Evolutionary conservation across 2,797 vertebrate species (phyloP).

Genomic region (Sebastes cheni): DNA sequence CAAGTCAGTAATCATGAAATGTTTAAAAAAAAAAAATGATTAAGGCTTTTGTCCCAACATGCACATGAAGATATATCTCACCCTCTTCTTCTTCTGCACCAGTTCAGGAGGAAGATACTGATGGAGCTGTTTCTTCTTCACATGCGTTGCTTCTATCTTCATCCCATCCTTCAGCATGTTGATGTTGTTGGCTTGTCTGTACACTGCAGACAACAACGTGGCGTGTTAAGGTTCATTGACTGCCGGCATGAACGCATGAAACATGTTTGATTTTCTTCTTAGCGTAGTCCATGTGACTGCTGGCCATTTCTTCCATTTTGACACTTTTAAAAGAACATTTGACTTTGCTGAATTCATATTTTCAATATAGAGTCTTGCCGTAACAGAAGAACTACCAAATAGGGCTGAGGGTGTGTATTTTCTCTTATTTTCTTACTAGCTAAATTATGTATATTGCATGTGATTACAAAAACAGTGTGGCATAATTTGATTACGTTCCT

Average conservation of each 20-base stretch:
- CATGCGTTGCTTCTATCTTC: constrained; percentile 96
- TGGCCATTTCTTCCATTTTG: neutral
- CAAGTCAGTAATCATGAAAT: neutral
- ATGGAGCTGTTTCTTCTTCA: constrained; percentile 95
- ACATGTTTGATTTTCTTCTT: neutral
- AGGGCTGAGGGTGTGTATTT: neutral
- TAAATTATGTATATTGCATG: too few species aligned
- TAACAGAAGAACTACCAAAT: neutral
- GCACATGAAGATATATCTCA: constrained; percentile 40
- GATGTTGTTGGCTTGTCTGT: constrained; percentile 95
- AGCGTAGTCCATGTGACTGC: neutral
- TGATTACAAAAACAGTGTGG: neutral
- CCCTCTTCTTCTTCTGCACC: constrained; percentile 95
- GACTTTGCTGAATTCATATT: neutral
- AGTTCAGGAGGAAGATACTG: constrained; percentile 93
- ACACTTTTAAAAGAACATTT: neutral
- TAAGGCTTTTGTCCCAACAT: neutral
- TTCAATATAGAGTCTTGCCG: neutral
- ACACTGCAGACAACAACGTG: constrained; percentile 80
- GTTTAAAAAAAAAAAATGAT: neutral
- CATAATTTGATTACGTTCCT: neutral
- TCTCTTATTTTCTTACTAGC: neutral
- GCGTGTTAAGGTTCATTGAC: neutral
- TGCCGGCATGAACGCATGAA: neutral
- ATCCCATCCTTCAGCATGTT: constrained; percentile 96